Evolutionary conservation across 2,888 invertebrate species (phyloP).

Genomic region (Diachrysia chrysitis): DNA sequence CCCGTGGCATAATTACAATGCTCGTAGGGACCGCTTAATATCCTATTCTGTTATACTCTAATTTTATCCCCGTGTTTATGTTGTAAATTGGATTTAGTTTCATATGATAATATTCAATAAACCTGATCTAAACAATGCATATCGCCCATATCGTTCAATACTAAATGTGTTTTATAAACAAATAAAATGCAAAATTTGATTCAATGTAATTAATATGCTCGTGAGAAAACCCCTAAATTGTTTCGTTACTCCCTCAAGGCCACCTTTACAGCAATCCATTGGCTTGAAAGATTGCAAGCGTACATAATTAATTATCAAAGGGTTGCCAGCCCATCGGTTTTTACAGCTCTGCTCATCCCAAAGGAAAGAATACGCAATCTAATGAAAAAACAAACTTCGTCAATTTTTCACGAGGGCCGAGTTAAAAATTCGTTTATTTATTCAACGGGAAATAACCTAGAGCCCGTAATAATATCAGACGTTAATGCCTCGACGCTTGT

Average conservation of each 20-base stretch:
- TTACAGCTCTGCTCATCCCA: conserved; percentile 57
- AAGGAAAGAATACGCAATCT: conserved; percentile 53
- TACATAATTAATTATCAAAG: conserved; percentile 59
- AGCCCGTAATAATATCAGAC: conserved; percentile 60
- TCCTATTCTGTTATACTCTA: conserved; percentile 6
- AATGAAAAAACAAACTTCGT: conserved; percentile 59
- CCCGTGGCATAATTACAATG: conserved; percentile 31
- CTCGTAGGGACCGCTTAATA: conserved; percentile 32
- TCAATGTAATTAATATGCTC: background rate
- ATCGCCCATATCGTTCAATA: background rate
- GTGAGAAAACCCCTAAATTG: background rate
- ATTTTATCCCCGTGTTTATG: conserved; percentile 16
- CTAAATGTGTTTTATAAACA: too few species aligned
- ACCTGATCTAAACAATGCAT: background rate
- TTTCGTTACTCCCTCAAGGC: conserved; percentile 14
- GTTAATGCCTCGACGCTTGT: conserved; percentile 63
- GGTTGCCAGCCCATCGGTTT: conserved; percentile 50
- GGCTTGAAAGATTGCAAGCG: conserved; percentile 53
- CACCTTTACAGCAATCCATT: conserved; percentile 21
- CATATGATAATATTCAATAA: conserved; percentile 1
- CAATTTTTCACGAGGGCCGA: conserved; percentile 54
- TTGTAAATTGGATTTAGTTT: conserved; percentile 2
- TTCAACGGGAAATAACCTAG: conserved; percentile 60
- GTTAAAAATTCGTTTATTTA: conserved; percentile 63
- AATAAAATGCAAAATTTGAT: background rate